Evolutionary conservation across 2,113 vertebrate genomes (phyloP).

Genomic region (Noturus placidus): DNA sequence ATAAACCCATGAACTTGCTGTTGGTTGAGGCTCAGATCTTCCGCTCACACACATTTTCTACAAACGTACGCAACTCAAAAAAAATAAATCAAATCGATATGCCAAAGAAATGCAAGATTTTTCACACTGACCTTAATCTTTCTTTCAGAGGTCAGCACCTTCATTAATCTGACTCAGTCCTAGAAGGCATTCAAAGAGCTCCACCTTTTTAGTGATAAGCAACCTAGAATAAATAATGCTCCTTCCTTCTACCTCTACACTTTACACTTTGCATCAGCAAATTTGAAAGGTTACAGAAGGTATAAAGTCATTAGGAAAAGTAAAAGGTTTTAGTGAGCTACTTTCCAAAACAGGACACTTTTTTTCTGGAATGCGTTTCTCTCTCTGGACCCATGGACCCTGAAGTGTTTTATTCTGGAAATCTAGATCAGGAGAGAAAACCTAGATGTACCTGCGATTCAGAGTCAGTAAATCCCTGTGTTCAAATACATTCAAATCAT

Average conservation of each 20-base stretch:
- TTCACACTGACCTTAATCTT: not conserved
- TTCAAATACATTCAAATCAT: not conserved
- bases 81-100: not conserved
- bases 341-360: slow-evolving; percentile 12
- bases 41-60: not conserved
- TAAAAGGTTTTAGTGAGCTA: not conserved
- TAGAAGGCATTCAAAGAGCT: slow-evolving; percentile 13
- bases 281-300: not conserved
- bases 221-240: not conserved
- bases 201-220: slow-evolving; percentile 41
- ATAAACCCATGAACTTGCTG: not conserved
- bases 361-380: slow-evolving; percentile 1
- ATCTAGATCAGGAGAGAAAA: not conserved
- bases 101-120: not conserved
- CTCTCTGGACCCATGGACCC: slow-evolving; percentile 49
- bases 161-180: not conserved
- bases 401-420: slow-evolving; percentile 35
- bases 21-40: slow-evolving; percentile 12
- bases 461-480: not conserved
- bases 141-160: not conserved
- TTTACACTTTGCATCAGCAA: not conserved
- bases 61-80: not conserved
- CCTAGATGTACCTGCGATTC: not conserved
- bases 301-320: not conserved
- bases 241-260: not conserved